Evolutionary conservation across 2,797 vertebrate genomes (phyloP), one percentile per base, ranked within the genome.

Genomic region (Betta splendens): DNA sequence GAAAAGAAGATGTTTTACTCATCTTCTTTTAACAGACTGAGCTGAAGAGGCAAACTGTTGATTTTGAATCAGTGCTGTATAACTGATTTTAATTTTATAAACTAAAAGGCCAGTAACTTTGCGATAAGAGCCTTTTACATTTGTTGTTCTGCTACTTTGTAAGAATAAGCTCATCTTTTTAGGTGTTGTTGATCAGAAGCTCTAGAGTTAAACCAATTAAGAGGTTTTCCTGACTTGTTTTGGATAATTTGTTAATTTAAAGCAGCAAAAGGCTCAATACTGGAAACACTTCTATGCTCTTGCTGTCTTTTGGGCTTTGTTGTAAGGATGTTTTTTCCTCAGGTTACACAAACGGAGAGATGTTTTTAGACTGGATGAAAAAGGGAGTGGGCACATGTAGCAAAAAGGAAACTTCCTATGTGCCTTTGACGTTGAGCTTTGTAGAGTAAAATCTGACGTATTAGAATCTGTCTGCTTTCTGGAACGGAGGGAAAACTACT

Each of bases 361-460:
- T 43, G 17, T 17, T 21, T 55, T 46, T 37, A 4, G 35, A 32
- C 9, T 21, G 59, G 49, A 65, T 38, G 47, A 46, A 37, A 43
- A 67, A n/a, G 49, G 45, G 60, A 38, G 53, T 15, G 59, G 70
- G 66, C 17, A 66, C 55, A 23, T 3, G 59, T 74, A 80, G 79
- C 83, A 75, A 74, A 76, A 69, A 65, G 52, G 32, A 66, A 73
- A 50, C 46, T 20, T 75, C 57, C 63, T 55, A 51, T 77, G 86
- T 88, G 86, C 86, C 89, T 89, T 80, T 50, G 56, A 60, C 56
- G 54, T 72, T 23, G 25, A 5, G 16, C 16, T 44, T 62, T 52
- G 49, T 64, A 5, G 52, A 56, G 50, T 64, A 38, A 54, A 18
- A 16, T 43, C 15, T 5, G 43, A 39, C 33, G 36, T 28, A 6